Percentiles rank a stretch among this genome's conserved stretches.
Evolutionary conservation across 2,797 vertebrate genomes (phyloP).

Genomic region (Podarcis lilfordi): DNA sequence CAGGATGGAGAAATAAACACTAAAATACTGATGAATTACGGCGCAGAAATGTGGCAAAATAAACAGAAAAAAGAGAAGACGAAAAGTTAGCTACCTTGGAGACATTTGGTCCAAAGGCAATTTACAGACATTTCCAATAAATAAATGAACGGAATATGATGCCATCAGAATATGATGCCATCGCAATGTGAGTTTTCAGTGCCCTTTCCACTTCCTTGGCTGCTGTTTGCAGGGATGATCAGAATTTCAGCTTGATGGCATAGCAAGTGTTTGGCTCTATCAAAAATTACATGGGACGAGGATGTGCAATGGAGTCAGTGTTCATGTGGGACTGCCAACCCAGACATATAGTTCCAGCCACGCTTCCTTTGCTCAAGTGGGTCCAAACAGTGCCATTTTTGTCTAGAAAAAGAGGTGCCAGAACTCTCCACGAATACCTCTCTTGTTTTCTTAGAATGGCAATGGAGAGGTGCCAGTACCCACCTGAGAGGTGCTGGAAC

Average conservation of each 20-base stretch:
- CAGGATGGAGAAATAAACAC: too few relatives aligned
- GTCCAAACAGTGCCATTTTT: too few relatives aligned
- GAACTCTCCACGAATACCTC: too few relatives aligned
- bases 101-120: neutral
- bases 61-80: neutral
- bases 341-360: neutral
- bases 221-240: neutral
- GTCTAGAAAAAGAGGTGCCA: too few relatives aligned
- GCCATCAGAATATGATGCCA: neutral
- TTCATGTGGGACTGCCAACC: neutral
- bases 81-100: neutral
- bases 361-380: neutral
- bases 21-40: too few relatives aligned
- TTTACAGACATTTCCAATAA: neutral
- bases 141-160: neutral
- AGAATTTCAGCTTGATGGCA: neutral
- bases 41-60: too few relatives aligned
- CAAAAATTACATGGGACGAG: too few relatives aligned
- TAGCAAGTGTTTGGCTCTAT: too few relatives aligned
- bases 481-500: too few relatives aligned
- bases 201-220: too few relatives aligned
- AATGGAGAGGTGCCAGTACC: too few relatives aligned
- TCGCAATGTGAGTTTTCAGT: neutral
- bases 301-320: neutral
- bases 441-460: too few relatives aligned